phyloP scores from a whole-genome alignment of 2,888 invertebrate species.

The Ephialtes manifestator region DNA sequence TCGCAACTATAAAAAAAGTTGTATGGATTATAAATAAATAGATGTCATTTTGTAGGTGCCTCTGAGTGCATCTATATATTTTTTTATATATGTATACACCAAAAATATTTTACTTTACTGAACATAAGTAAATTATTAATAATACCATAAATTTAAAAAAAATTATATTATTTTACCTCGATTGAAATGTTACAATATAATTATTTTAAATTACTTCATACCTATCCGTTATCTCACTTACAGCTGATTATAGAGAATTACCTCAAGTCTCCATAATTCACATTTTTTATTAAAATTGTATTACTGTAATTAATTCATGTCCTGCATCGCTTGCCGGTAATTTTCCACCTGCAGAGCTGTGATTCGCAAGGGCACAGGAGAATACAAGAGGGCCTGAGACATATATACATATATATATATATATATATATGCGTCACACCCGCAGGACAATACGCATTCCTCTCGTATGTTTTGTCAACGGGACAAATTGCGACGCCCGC shows the following conservation, averaged over 20 bases:
- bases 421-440: conserved; percentile 70
- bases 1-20: too few relatives aligned
- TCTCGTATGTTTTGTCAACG: conserved; percentile 81
- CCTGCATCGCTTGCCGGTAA: not conserved
- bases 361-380: conserved; percentile 18
- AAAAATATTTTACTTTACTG: too few relatives aligned
- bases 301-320: conserved; percentile 2
- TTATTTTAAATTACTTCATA: too few relatives aligned
- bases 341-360: conserved; percentile 25
- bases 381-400: conserved; percentile 29
- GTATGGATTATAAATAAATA: too few relatives aligned
- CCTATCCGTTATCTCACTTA: too few relatives aligned
- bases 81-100: too few relatives aligned
- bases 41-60: too few relatives aligned
- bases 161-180: too few relatives aligned
- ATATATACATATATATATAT: conserved; percentile 26
- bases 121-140: too few relatives aligned
- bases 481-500: conserved; percentile 85
- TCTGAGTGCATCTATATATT: too few relatives aligned
- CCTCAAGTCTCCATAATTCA: not conserved
- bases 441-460: conserved; percentile 83
- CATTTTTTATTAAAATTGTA: not conserved
- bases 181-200: too few relatives aligned
- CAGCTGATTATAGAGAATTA: not conserved
- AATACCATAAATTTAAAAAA: too few relatives aligned